A percentile compares a stretch with the other conserved stretches of the same genome.
These are phyloP conservation scores for Cremastinae sp. DNA, from an alignment of 2,888 invertebrate species.

Conservation along the genomic window DNA sequence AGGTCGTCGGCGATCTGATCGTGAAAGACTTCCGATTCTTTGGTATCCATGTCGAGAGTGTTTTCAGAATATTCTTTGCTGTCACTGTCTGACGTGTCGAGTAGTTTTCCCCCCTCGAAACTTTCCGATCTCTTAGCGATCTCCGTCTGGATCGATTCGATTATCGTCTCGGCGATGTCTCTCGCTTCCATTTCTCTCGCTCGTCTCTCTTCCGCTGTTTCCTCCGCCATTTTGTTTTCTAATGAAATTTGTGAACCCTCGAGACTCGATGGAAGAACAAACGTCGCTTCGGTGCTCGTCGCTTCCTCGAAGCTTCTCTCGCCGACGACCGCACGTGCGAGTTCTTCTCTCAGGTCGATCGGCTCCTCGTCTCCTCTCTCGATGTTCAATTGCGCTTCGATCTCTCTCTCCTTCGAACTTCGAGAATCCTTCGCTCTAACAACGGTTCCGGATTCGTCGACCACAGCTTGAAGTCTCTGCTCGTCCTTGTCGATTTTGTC, in stretches of 20 bases:
- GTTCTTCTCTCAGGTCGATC: constrained; percentile 59
- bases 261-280: constrained; percentile 54
- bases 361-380: constrained; percentile 65
- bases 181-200: constrained; percentile 69
- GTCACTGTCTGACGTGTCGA: constrained; percentile 51
- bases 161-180: constrained; percentile 72
- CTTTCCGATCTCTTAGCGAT: constrained; percentile 70
- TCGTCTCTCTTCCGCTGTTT: constrained; percentile 63
- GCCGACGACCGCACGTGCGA: constrained; percentile 60
- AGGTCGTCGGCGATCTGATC: constrained; percentile 74
- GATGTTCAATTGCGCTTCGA: constrained; percentile 70
- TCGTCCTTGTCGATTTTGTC: constrained; percentile 67
- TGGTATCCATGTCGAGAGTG: constrained; percentile 55
- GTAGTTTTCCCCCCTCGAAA: constrained; percentile 55
- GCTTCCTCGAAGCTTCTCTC: constrained; percentile 59
- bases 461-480: constrained; percentile 64
- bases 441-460: constrained; percentile 69
- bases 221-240: constrained; percentile 42
- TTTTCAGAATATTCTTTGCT: constrained; percentile 65
- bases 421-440: constrained; percentile 67
- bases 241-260: constrained; percentile 60
- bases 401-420: constrained; percentile 66
- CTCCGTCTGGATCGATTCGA: constrained; percentile 75
- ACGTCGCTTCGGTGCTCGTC: constrained; percentile 19
- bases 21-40: constrained; percentile 68